Base-by-base conservation (phyloP, 1,140 invertebrate species). In the Tenebrio molitor region DNA sequence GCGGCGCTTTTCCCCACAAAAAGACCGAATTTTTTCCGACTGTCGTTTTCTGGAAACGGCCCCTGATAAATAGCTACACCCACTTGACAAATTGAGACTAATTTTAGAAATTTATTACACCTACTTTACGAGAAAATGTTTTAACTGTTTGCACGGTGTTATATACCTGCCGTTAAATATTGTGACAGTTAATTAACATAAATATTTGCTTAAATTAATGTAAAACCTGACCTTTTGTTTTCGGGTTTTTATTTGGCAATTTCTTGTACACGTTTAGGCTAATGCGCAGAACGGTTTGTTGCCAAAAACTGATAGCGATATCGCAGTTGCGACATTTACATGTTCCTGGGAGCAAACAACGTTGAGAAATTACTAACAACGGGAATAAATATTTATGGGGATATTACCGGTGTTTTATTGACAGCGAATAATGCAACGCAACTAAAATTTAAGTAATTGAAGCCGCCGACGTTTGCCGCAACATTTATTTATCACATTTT, bases 41-140 rank as follows among this genome's bases (percentile, higher is more conserved):
- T 50, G 50, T 12, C 42, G 66, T 69, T 69, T 58, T 58, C 67
- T 69, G 67, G 67, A 69, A 69, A 69, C 19, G 19, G 12, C 16
- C 33, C 14, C 23, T 69, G 67, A 69, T 69, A 69, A 69, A 69
- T 68, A 68, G 42, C 42, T 50, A 58, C 67, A 69, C 46, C 67
- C 67, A 69, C 10, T 58, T 58, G 67, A 58, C 50, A 58, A 58
- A 58, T 58, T 58, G 50, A 58, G 50, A 58, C 50, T 58, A 58
- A 58, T 58, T 58, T 58, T 58, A 58, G 50, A 58, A 58, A 58
- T 58, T 58, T 58, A 58, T 58, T 58, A 58, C 50, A 58, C 21
- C 50, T 29, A 58, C 21, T 58, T 58, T 29, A 58, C 50, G 21
- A 29, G 50, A 58, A 58, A 58, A 58, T 15, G 50, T 58, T 29